Evolutionary conservation across 2,113 vertebrate species (phyloP), one percentile per base, ranked within the genome.

Genomic region (Cyanoliseus patagonus): DNA sequence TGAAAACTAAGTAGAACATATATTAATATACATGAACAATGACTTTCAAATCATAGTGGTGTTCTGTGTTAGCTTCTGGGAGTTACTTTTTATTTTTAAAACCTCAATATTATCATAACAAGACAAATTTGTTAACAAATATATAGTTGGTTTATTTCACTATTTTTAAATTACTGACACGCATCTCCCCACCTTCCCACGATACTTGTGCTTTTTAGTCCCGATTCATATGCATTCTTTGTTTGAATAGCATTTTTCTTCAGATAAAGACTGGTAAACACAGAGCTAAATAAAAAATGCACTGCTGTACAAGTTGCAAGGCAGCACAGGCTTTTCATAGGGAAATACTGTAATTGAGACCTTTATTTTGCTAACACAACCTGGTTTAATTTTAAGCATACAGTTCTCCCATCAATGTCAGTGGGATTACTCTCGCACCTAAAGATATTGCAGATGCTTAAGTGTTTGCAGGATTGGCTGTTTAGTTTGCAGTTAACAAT

Each of bases 401-500:
- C 4, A 1, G 4, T 67, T 94, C 68, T 91, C 69, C 13, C 6
- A 3, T 84, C 33, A 78, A 6, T 69, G 61, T 79, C 72, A 90
- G 37, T 1, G 0, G 47, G 53, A 74, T 66, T 91, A 42, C 41
- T 90, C 35, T 59, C 27, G 25, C 74, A 63, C 51, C 72, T 80
- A 72, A 93, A 96, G 82, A 81, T 78, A 74, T 59, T 59, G 46
- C 59, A 86, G 78, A 83, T 92, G 74, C 63, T 79, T 59, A 94
- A 88, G 79, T 81, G 39, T 80, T 88, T 87, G 24, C 39, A 89
- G 57, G 47, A 57, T 49, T 90, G 49, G 18, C 39, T 90, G 33
- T 78, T 95, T 86, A 93, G 83, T 81, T 94, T 70, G 81, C 83
- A 83, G 79, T 67, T 90, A 86, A 72, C 37, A 90, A 64, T 55